These are phyloP conservation scores for Sylvilagus floridanus DNA, from an alignment of 2,797 vertebrate species.

Conservation along the genomic window DNA sequence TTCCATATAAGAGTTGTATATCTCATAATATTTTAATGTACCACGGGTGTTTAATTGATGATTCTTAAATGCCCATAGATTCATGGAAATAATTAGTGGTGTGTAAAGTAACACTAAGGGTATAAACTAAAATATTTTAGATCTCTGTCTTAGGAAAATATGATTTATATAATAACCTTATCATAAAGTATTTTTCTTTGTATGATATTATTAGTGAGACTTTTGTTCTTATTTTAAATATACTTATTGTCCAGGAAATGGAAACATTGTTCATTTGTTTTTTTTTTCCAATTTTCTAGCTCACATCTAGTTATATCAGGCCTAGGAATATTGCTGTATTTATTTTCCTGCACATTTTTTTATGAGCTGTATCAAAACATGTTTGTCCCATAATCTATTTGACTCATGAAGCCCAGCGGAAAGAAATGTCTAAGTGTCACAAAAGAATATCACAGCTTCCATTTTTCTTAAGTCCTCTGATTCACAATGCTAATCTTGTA, in stretches of 20 bases:
- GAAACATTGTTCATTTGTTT: not conserved
- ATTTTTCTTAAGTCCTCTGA: not conserved
- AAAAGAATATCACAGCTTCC: not conserved
- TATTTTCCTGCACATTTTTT: not conserved
- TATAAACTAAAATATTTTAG: constrained; percentile 6
- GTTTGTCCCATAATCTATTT: not conserved
- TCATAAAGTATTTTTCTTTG: not conserved
- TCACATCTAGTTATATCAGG: not conserved
- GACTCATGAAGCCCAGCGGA: not conserved
- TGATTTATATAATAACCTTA: not conserved
- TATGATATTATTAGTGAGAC: not conserved
- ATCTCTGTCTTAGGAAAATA: not conserved
- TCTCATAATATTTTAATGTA: constrained; percentile 57
- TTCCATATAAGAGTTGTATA: not conserved
- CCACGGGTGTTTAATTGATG: constrained; percentile 51
- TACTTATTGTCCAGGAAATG: not conserved
- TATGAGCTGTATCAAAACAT: not conserved
- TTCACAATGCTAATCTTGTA: not conserved
- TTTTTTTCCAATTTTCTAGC: not conserved
- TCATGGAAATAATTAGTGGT: constrained; percentile 55
- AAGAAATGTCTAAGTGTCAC: not conserved
- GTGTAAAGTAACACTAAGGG: constrained; percentile 1
- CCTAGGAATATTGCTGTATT: not conserved
- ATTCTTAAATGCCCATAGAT: constrained; percentile 26
- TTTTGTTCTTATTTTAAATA: constrained; percentile 9